A percentile compares a stretch with the other conserved stretches of the same genome.
Conservation (phyloP, 2,797 vertebrate species). For the Coregonus suidteri region DNA sequence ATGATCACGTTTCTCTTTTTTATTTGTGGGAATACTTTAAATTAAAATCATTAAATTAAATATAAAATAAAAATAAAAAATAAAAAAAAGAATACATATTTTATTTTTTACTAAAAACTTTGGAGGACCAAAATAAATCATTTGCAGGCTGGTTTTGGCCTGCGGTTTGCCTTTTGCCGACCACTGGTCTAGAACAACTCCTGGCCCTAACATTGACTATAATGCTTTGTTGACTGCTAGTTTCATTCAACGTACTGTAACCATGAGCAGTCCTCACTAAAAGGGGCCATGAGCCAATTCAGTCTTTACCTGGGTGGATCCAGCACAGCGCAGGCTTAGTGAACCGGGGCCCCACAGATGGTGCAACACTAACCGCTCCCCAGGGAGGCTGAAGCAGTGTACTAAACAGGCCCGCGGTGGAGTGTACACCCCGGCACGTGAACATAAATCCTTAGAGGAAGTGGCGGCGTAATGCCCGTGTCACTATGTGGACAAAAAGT, state of each 20-base stretch:
- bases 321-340: slow-evolving; percentile 17
- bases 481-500: slow-evolving; percentile 13
- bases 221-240: background rate
- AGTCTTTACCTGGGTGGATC: background rate
- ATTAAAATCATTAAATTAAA: too few relatives aligned
- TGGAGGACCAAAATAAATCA: too few relatives aligned
- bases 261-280: background rate
- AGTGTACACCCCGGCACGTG: slow-evolving; percentile 8
- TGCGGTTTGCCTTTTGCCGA: too few relatives aligned
- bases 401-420: slow-evolving; percentile 69
- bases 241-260: background rate
- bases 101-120: too few relatives aligned
- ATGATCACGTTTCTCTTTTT: too few relatives aligned
- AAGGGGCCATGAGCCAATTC: background rate
- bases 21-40: too few relatives aligned
- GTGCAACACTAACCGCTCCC: slow-evolving; percentile 51
- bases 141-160: too few relatives aligned
- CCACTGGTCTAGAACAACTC: background rate
- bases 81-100: too few relatives aligned
- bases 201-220: background rate
- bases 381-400: slow-evolving; percentile 61
- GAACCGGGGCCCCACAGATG: slow-evolving; percentile 37
- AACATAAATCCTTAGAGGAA: slow-evolving; percentile 39
- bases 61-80: too few relatives aligned
- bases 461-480: slow-evolving; percentile 41